Evolutionary conservation across 2,113 vertebrate genomes (phyloP).

Genomic region (Bettongia penicillata): DNA sequence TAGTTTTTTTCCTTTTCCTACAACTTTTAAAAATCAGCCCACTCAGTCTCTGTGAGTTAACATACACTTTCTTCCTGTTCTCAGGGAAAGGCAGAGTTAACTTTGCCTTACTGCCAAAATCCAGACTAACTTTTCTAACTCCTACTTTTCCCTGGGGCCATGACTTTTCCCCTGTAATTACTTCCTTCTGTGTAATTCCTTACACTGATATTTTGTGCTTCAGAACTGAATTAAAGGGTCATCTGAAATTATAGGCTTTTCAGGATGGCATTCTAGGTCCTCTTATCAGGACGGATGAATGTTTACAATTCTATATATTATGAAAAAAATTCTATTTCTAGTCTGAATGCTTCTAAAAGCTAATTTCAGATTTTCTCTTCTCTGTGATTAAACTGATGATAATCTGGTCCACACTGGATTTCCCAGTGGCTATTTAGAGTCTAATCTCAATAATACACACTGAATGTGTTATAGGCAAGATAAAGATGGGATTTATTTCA

Average conservation of each 20-base stretch:
- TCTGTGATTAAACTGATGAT: background rate
- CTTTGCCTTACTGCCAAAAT: slow-evolving; percentile 46
- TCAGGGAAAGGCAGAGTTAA: background rate
- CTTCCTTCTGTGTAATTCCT: slow-evolving; percentile 69
- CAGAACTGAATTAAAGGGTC: slow-evolving; percentile 77
- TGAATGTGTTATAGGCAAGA: background rate
- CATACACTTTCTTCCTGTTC: slow-evolving; percentile 7
- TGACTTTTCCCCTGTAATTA: slow-evolving; percentile 77
- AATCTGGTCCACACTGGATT: background rate
- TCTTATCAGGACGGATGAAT: slow-evolving; percentile 40
- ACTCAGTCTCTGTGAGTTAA: background rate
- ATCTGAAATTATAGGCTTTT: slow-evolving; percentile 72
- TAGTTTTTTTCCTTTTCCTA: background rate
- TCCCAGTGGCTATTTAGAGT: background rate
- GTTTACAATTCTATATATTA: background rate
- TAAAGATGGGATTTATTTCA: background rate
- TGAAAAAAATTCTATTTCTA: slow-evolving; percentile 14
- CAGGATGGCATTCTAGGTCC: slow-evolving; percentile 69
- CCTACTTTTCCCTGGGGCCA: slow-evolving; percentile 25
- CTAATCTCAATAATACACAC: slow-evolving; percentile 5
- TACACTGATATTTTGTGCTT: slow-evolving; percentile 60
- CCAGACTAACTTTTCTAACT: slow-evolving; percentile 62
- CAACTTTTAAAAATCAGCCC: background rate
- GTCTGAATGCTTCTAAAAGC: background rate
- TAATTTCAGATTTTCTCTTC: slow-evolving; percentile 22